Conservation (phyloP, 2,113 vertebrate genomes). For the Neodontobutis hainanensis region DNA sequence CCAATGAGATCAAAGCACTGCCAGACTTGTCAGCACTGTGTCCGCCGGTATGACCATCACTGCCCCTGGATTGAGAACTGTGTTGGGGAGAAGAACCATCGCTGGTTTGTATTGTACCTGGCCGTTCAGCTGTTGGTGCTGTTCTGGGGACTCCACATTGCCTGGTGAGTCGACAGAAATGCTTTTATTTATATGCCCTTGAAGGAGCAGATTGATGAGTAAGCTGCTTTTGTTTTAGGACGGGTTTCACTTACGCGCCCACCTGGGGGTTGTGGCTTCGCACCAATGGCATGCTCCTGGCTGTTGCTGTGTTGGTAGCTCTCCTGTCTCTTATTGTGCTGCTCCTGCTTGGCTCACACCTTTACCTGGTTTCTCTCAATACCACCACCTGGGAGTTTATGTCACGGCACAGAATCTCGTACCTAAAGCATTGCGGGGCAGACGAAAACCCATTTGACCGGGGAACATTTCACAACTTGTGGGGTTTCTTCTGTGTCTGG, state of each 20-base stretch:
- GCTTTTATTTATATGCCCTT: not conserved
- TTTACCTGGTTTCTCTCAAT: conserved; percentile 92
- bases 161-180: conserved; percentile 82
- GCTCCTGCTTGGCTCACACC: conserved; percentile 88
- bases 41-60: conserved; percentile 94
- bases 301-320: conserved; percentile 76
- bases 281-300: conserved; percentile 80
- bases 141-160: conserved; percentile 85
- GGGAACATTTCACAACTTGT: conserved; percentile 86
- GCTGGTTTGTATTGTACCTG: conserved; percentile 88
- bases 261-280: conserved; percentile 85
- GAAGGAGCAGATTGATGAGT: not conserved
- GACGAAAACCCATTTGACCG: conserved; percentile 92
- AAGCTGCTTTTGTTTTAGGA: conserved; percentile 74
- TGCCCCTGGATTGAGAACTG: conserved; percentile 98
- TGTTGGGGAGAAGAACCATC: conserved; percentile 92
- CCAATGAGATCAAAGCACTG: conserved; percentile 94
- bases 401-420: conserved; percentile 91
- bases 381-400: conserved; percentile 98
- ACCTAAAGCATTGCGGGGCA: conserved; percentile 85
- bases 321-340: conserved; percentile 78
- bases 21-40: conserved; percentile 87
- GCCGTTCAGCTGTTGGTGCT: conserved; percentile 85
- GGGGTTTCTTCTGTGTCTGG: conserved; percentile 91
- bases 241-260: conserved; percentile 80